Conservation (phyloP, 2,797 vertebrate species). For the Ctenosaura bakeri region DNA sequence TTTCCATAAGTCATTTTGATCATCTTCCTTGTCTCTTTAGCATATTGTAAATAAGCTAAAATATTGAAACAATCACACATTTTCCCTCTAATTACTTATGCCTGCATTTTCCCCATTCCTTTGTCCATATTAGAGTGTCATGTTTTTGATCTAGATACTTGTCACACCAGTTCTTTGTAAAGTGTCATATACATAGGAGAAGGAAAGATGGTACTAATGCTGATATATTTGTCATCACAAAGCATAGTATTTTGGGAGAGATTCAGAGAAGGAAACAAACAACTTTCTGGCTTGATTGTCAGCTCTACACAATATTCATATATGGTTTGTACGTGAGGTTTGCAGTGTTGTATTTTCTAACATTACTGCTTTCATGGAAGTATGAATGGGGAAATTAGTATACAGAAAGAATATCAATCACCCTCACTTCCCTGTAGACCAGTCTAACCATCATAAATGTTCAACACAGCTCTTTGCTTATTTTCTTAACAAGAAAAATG, state of each 20-base stretch:
- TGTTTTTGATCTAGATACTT: not conserved
- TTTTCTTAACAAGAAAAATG: slow-evolving; percentile 61
- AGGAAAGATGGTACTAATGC: too few relatives aligned
- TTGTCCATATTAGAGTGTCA: not conserved
- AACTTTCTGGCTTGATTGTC: not conserved
- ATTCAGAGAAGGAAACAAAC: not conserved
- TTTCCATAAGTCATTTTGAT: not conserved
- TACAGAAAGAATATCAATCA: not conserved
- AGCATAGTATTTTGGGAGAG: not conserved
- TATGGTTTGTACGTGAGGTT: not conserved
- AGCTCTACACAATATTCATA: not conserved
- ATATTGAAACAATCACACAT: not conserved
- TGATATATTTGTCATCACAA: not conserved
- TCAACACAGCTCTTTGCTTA: not conserved
- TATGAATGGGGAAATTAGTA: not conserved
- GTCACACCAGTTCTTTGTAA: not conserved
- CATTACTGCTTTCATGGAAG: not conserved
- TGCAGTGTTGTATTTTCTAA: not conserved
- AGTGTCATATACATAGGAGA: not conserved
- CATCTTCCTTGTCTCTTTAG: not conserved
- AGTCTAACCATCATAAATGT: not conserved
- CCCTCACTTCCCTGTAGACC: too few relatives aligned
- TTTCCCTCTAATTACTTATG: not conserved
- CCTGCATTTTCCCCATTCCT: not conserved
- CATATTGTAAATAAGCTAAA: not conserved